Percentiles rank a stretch among this genome's conserved stretches.
Evolutionary conservation across 2,888 invertebrate genomes (phyloP).

Genomic region (Petrolisthes cinctipes): DNA sequence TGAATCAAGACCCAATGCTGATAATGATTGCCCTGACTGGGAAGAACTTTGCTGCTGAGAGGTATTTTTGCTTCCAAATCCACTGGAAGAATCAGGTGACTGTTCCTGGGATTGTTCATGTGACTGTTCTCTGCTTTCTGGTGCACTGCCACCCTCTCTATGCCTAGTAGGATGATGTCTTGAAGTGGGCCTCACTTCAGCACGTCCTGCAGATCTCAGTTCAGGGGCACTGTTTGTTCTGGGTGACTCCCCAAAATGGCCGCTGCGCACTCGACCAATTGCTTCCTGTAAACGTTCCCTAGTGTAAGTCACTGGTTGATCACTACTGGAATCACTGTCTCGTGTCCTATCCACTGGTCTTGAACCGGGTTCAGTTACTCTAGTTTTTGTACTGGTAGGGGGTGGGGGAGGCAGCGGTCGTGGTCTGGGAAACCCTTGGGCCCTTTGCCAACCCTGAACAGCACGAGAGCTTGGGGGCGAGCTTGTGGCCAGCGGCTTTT

Average conservation of each 20-base stretch:
- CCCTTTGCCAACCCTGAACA: conserved; percentile 75
- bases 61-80: conserved; percentile 91
- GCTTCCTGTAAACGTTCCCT: conserved; percentile 68
- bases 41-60: conserved; percentile 77
- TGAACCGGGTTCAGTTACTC: conserved; percentile 57
- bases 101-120: conserved; percentile 76
- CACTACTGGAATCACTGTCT: conserved; percentile 63
- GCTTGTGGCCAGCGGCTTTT: conserved; percentile 73
- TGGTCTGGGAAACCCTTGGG: conserved; percentile 39
- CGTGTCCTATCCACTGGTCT: conserved; percentile 56
- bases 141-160: conserved; percentile 44
- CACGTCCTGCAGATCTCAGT: conserved; percentile 59
- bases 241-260: conserved; percentile 46
- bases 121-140: conserved; percentile 56
- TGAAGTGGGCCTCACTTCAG: conserved; percentile 34
- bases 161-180: conserved; percentile 39
- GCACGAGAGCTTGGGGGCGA: conserved; percentile 73
- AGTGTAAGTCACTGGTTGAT: conserved; percentile 67
- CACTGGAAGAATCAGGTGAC: conserved; percentile 86
- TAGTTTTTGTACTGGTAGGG: conserved; percentile 60
- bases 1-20: conserved; percentile 64
- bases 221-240: conserved; percentile 66
- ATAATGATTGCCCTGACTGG: conserved; percentile 64
- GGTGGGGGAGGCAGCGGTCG: conserved; percentile 48
- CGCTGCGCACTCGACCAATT: conserved; percentile 67